Evolutionary conservation across 2,113 vertebrate species (phyloP).

Genomic region (Macheiramphus alcinus): DNA sequence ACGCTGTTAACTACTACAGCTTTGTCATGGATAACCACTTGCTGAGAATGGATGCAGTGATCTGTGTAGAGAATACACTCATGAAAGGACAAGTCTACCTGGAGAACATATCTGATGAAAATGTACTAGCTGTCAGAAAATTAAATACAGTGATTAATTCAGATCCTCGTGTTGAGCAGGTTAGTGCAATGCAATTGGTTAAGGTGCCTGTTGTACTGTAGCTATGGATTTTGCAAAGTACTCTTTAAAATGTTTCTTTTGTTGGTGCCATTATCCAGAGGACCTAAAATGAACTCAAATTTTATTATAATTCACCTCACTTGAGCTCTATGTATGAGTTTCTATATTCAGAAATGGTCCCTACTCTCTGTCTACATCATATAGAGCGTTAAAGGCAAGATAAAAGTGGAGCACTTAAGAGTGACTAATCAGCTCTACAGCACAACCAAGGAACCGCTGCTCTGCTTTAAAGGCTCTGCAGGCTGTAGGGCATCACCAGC

Average conservation of each 20-base stretch:
- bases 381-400: background rate
- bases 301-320: conserved; percentile 29
- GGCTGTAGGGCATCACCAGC: background rate
- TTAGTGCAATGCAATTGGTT: conserved; percentile 54
- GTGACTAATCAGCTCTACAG: conserved; percentile 25
- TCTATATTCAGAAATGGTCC: conserved; percentile 18
- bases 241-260: conserved; percentile 37
- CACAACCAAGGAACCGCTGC: background rate
- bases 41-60: conserved; percentile 74
- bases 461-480: background rate
- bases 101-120: conserved; percentile 71
- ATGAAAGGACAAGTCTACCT: conserved; percentile 82
- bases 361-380: background rate
- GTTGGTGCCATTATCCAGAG: conserved; percentile 12
- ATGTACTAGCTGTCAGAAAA: conserved; percentile 75
- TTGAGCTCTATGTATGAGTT: background rate
- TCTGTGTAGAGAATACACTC: conserved; percentile 79
- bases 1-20: conserved; percentile 81
- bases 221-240: conserved; percentile 25
- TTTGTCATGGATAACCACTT: conserved; percentile 81
- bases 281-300: conserved; percentile 44
- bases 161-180: conserved; percentile 76
- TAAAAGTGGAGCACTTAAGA: background rate
- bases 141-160: conserved; percentile 75
- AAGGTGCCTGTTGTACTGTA: background rate